A percentile compares a stretch with the other conserved stretches of the same genome.
These are phyloP conservation scores for Mythimna lalbum DNA, from an alignment of 2,888 invertebrate species.

Conservation along the genomic window DNA sequence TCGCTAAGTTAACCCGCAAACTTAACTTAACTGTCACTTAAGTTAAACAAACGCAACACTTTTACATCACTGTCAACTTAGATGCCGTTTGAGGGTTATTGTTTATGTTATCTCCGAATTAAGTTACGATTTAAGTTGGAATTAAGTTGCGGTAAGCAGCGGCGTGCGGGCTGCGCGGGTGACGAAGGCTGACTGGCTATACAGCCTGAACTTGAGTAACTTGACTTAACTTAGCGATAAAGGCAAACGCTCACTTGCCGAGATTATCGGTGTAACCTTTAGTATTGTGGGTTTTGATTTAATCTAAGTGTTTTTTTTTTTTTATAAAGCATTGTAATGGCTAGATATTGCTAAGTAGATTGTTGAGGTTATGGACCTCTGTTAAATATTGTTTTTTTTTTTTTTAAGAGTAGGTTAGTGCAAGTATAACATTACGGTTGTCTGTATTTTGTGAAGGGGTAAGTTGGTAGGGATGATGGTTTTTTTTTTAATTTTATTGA, in stretches of 20 bases:
- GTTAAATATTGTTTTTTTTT: neutral
- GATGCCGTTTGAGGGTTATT: conserved; percentile 33
- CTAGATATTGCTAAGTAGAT: conserved; percentile 25
- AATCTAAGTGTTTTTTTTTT: conserved; percentile 47
- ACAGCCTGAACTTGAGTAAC: conserved; percentile 58
- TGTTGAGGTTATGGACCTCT: conserved; percentile 20
- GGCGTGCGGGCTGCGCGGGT: conserved; percentile 72
- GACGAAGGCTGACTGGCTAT: conserved; percentile 71
- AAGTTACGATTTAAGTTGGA: conserved; percentile 74
- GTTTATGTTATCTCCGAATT: conserved; percentile 63
- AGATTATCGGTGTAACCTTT: conserved; percentile 63
- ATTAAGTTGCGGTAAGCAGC: conserved; percentile 55
- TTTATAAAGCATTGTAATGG: conserved; percentile 48
- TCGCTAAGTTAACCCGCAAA: conserved; percentile 62
- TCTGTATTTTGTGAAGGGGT: neutral
- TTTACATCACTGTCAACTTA: conserved; percentile 49
- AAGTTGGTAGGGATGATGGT: neutral
- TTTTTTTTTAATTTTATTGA: too few relatives aligned
- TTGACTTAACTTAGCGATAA: conserved; percentile 64
- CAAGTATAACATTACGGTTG: neutral
- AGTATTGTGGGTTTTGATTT: conserved; percentile 53
- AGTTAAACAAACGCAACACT: conserved; percentile 27
- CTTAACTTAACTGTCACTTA: conserved; percentile 62
- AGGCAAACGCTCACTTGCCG: conserved; percentile 58
- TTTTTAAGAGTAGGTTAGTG: neutral